phyloP scores from a whole-genome alignment of 2,888 invertebrate genomes.

The Pseudococcus viburni region DNA sequence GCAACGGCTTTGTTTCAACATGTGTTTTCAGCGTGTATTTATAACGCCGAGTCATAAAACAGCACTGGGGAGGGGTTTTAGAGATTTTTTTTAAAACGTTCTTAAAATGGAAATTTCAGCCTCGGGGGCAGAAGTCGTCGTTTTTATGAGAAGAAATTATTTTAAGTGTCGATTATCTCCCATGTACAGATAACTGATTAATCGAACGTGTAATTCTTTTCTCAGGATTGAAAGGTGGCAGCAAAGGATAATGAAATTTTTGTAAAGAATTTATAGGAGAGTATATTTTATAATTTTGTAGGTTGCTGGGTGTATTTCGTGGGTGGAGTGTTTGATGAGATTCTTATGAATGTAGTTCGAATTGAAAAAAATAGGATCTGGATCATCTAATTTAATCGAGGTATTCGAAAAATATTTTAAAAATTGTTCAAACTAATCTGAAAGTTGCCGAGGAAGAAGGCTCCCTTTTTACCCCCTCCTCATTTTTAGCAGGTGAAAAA shows the following conservation, averaged over 20 bases:
- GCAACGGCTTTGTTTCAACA: slow-evolving; percentile 32
- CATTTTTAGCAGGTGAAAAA: no score
- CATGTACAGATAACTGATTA: not conserved
- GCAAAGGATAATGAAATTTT: not conserved
- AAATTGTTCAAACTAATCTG: no score
- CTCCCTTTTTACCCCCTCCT: no score
- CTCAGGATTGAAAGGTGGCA: not conserved
- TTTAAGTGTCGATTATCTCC: not conserved
- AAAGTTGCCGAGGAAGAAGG: no score
- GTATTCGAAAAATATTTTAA: no score
- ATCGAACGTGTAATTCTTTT: not conserved
- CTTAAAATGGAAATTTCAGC: slow-evolving; percentile 10
- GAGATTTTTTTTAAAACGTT: not conserved
- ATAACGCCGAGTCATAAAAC: not conserved
- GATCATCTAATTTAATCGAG: no score
- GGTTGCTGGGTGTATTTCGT: no score
- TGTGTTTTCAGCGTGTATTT: slow-evolving; percentile 17
- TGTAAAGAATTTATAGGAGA: not conserved
- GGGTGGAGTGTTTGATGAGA: no score
- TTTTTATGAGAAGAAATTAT: not conserved
- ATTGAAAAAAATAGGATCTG: no score
- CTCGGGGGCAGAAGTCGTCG: not conserved
- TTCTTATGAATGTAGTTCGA: no score
- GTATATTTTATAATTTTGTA: no score
- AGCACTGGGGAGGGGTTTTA: not conserved